A percentile compares a stretch with the other conserved stretches of the same genome.
phyloP scores from a whole-genome alignment of 2,888 invertebrate species.

The Celastrina argiolus region DNA sequence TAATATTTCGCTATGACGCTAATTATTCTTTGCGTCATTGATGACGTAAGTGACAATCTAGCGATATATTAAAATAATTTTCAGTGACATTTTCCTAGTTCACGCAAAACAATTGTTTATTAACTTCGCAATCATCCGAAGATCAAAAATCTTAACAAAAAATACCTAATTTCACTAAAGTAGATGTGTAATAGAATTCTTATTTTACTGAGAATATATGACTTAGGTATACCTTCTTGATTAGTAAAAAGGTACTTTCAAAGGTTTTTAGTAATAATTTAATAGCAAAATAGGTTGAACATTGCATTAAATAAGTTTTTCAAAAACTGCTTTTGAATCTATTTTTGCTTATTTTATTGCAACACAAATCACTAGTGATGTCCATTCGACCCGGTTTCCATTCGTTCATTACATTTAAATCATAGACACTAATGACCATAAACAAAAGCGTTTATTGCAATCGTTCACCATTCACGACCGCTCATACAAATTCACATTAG shows the following conservation, averaged over 20 bases:
- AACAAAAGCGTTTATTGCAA: constrained; percentile 15
- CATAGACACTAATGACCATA: constrained; percentile 5
- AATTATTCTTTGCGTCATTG: constrained; percentile 13
- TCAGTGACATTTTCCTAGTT: constrained; percentile 2
- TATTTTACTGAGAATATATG: too few relatives aligned
- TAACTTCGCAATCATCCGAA: not conserved
- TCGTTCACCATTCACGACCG: constrained; percentile 15
- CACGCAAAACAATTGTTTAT: constrained; percentile 1
- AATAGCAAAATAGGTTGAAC: too few relatives aligned
- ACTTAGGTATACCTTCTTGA: too few relatives aligned
- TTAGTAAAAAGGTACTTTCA: too few relatives aligned
- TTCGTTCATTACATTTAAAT: constrained; percentile 18
- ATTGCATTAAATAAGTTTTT: not conserved
- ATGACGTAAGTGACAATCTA: constrained; percentile 7
- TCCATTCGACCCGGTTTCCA: constrained; percentile 5
- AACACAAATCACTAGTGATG: constrained; percentile 1
- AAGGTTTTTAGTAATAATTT: too few relatives aligned
- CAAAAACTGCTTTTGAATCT: not conserved
- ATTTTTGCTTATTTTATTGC: not conserved
- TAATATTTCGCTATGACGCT: constrained; percentile 8
- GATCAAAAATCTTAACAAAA: not conserved
- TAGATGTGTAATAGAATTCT: too few relatives aligned
- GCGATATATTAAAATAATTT: constrained; percentile 5
- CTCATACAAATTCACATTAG: constrained; percentile 41
- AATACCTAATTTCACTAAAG: too few relatives aligned